phyloP scores from a whole-genome alignment of 2,113 vertebrate species.

The Nerophis ophidion region DNA sequence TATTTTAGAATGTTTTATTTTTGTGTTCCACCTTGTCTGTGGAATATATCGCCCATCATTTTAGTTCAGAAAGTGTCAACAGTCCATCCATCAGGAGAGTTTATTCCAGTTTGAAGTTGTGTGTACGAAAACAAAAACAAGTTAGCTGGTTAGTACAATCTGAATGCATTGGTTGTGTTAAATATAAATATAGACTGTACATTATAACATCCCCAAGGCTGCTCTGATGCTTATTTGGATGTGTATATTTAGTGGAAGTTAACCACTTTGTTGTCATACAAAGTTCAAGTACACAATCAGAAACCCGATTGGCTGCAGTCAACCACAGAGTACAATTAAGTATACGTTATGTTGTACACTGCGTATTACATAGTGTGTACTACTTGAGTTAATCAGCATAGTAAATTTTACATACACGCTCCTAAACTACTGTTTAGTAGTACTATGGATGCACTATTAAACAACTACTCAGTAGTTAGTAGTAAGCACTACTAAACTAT shows the following conservation, averaged over 20 bases:
- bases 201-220: neutral
- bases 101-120: conserved; percentile 19
- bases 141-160: conserved; percentile 1
- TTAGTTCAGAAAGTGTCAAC: conserved; percentile 5
- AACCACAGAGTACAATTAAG: neutral
- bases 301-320: neutral
- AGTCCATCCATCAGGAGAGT: neutral
- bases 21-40: no score
- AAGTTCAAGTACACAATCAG: neutral
- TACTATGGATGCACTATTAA: no score
- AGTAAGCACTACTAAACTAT: no score
- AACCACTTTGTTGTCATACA: neutral
- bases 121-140: neutral
- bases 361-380: neutral
- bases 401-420: no score
- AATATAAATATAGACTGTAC: conserved; percentile 2
- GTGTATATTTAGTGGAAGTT: neutral
- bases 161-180: neutral
- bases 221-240: neutral
- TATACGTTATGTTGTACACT: neutral
- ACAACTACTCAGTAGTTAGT: no score
- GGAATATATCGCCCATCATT: no score
- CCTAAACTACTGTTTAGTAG: no score
- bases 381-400: no score
- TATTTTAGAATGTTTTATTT: no score